These are phyloP conservation scores for Dryococelus australis DNA, from an alignment of 2,888 invertebrate species.

Conservation along the genomic window DNA sequence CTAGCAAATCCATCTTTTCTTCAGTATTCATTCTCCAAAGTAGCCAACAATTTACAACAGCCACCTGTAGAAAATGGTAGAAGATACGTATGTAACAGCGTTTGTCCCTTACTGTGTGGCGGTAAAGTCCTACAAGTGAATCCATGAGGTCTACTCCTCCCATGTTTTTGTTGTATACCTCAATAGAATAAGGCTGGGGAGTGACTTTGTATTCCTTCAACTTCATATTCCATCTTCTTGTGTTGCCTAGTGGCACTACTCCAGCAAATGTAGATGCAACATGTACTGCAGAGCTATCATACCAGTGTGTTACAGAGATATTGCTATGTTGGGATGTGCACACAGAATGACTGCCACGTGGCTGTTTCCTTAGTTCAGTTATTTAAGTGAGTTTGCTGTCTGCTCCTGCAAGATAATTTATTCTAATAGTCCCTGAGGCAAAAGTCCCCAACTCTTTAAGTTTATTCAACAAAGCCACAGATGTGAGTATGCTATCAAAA, in stretches of 20 bases:
- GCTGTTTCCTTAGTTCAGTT: no score
- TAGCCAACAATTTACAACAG: constrained; percentile 33
- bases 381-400: no score
- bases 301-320: no score
- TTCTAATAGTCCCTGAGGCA: no score
- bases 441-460: no score
- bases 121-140: constrained; percentile 31
- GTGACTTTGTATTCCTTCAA: background rate
- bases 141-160: constrained; percentile 39
- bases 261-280: background rate
- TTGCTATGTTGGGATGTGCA: no score
- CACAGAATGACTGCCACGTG: no score
- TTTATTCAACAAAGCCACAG: no score
- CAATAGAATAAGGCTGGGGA: constrained; percentile 24
- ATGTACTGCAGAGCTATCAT: no score
- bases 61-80: constrained; percentile 33
- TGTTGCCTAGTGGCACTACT: background rate
- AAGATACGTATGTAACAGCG: constrained; percentile 31
- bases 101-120: constrained; percentile 26
- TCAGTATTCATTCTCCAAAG: constrained; percentile 25
- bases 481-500: no score
- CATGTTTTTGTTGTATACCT: constrained; percentile 36
- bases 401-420: no score
- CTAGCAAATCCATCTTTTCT: constrained; percentile 2
- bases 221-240: constrained; percentile 29